These are phyloP conservation scores for Sarcophaga carnaria DNA, from an alignment of 2,888 invertebrate species.

Conservation along the genomic window DNA sequence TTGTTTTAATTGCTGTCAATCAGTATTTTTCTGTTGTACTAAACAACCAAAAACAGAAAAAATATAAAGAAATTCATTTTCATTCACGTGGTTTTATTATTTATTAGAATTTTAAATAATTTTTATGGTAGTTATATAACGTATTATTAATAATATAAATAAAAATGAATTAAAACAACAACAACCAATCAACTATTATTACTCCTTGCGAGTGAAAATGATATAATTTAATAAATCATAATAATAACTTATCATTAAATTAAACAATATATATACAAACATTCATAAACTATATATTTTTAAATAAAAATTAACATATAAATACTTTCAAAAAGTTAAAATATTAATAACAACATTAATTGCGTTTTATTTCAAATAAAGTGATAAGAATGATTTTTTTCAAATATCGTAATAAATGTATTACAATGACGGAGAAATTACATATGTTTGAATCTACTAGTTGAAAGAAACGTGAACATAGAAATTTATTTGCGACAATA, in stretches of 20 bases:
- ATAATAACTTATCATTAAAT: constrained; percentile 38
- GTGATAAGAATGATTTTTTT: background rate
- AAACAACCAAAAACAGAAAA: background rate
- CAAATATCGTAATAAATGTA: too few relatives aligned
- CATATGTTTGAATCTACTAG: too few relatives aligned
- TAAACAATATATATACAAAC: constrained; percentile 27
- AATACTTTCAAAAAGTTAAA: constrained; percentile 65
- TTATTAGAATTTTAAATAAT: constrained; percentile 41
- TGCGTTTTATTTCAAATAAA: constrained; percentile 18
- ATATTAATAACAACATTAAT: background rate
- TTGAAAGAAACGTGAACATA: too few relatives aligned
- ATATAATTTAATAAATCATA: constrained; percentile 7
- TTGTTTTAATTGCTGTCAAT: constrained; percentile 29
- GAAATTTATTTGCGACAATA: too few relatives aligned
- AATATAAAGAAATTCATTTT: constrained; percentile 3
- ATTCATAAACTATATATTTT: constrained; percentile 64
- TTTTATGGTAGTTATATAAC: constrained; percentile 26
- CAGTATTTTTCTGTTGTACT: constrained; percentile 18
- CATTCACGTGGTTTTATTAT: constrained; percentile 5
- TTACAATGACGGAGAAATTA: too few relatives aligned
- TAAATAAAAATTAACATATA: constrained; percentile 64
- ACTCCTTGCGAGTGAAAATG: constrained; percentile 46
- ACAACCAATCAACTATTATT: constrained; percentile 18
- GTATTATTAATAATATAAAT: constrained; percentile 17
- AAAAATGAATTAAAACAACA: constrained; percentile 29